Evolutionary conservation across 2,797 vertebrate genomes (phyloP).

Genomic region (Sphaeramia orbicularis): DNA sequence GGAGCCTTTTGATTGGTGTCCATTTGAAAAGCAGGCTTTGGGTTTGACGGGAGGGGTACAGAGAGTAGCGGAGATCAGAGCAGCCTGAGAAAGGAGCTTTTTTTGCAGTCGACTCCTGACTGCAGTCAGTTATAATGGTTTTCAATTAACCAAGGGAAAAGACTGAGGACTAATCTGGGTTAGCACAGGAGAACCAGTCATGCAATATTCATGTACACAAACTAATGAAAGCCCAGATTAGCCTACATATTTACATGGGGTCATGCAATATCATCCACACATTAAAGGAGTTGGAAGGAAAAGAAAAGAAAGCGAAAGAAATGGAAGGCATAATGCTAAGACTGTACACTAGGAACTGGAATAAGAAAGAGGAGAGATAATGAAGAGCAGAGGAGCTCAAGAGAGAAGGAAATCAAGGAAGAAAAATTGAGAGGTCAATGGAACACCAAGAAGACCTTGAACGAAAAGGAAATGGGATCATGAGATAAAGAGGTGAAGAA

Average conservation of each 20-base stretch:
- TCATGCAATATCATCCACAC: slow-evolving; percentile 54
- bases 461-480: slow-evolving; percentile 74
- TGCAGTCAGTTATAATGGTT: slow-evolving; percentile 71
- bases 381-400: slow-evolving; percentile 43
- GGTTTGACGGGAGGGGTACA: slow-evolving; percentile 49
- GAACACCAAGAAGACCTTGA: slow-evolving; percentile 69
- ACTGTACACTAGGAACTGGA: slow-evolving; percentile 12
- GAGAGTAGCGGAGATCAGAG: slow-evolving; percentile 53
- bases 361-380: slow-evolving; percentile 53
- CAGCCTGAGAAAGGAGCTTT: slow-evolving; percentile 58
- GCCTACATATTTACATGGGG: slow-evolving; percentile 76
- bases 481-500: slow-evolving; percentile 72
- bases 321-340: slow-evolving; percentile 2
- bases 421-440: slow-evolving; percentile 61
- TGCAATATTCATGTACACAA: slow-evolving; percentile 84
- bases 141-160: slow-evolving; percentile 80
- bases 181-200: slow-evolving; percentile 65
- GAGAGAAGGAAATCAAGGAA: slow-evolving; percentile 53
- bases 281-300: slow-evolving; percentile 38
- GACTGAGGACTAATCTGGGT: slow-evolving; percentile 68
- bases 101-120: slow-evolving; percentile 62
- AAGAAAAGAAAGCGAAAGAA: slow-evolving; percentile 16
- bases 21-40: slow-evolving; percentile 70
- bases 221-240: slow-evolving; percentile 80
- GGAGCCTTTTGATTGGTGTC: slow-evolving; percentile 78